These are phyloP conservation scores for Eupithecia centaureata DNA, from an alignment of 2,888 invertebrate genomes.

Conservation along the genomic window DNA sequence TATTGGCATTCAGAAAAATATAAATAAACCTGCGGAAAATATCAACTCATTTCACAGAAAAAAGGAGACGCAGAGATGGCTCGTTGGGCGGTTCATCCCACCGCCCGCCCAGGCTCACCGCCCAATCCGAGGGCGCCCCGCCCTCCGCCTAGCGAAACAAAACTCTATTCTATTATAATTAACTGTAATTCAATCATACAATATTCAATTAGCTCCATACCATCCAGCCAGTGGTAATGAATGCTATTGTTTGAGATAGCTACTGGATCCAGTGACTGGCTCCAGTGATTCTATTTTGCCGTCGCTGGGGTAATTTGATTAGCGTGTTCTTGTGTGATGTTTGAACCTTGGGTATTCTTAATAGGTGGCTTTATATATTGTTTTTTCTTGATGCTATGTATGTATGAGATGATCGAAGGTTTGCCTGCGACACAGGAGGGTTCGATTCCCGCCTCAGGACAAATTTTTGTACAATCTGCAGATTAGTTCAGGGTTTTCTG, in stretches of 20 bases:
- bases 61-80: slow-evolving; percentile 52
- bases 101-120: slow-evolving; percentile 68
- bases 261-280: slow-evolving; percentile 24
- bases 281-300: slow-evolving; percentile 11
- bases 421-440: no score
- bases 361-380: slow-evolving; percentile 1
- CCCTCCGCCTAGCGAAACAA: slow-evolving; percentile 65
- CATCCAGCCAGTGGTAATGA: slow-evolving; percentile 60
- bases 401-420: no score
- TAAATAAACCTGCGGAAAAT: slow-evolving; percentile 2
- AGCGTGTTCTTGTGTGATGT: slow-evolving; percentile 13
- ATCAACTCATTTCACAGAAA: slow-evolving; percentile 21
- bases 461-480: no score
- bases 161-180: slow-evolving; percentile 59
- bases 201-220: slow-evolving; percentile 70
- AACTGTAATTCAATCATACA: slow-evolving; percentile 75
- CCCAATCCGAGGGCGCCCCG: slow-evolving; percentile 66
- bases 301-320: slow-evolving; percentile 26
- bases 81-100: slow-evolving; percentile 64
- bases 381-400: no score
- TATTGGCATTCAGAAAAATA: not conserved
- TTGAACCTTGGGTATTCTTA: slow-evolving; percentile 27
- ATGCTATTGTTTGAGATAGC: slow-evolving; percentile 61
- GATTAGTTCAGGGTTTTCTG: no score
- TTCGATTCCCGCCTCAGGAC: no score